phyloP scores from a whole-genome alignment of 1,140 invertebrate genomes.

The Eulimnadia texana region DNA sequence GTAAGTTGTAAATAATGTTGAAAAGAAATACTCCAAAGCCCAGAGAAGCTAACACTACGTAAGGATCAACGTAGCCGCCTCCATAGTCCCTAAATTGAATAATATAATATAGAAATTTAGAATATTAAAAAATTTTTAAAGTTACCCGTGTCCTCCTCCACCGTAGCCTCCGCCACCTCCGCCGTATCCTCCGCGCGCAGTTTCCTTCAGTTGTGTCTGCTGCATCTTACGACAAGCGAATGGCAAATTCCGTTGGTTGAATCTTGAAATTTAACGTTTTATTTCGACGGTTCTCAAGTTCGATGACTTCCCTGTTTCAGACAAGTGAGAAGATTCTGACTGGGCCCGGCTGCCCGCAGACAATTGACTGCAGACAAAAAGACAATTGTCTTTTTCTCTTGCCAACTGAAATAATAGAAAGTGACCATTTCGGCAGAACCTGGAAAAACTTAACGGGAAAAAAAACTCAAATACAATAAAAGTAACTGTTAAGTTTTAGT shows the following conservation, averaged over 20 bases:
- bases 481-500: no score
- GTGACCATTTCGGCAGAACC: no score
- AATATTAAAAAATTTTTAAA: no score
- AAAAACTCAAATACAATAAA: no score
- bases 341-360: no score
- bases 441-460: no score
- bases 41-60: constrained; percentile 24
- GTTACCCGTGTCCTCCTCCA: constrained; percentile 1
- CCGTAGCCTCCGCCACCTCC: not conserved
- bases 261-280: not conserved
- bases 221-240: not conserved
- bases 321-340: no score
- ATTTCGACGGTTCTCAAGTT: not conserved
- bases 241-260: not conserved
- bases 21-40: constrained; percentile 24
- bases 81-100: constrained; percentile 3
- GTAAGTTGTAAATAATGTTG: constrained; percentile 25
- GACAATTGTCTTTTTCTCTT: no score
- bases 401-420: no score
- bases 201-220: not conserved
- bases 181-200: not conserved
- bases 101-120: not conserved
- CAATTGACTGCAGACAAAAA: not conserved
- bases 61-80: constrained; percentile 22
- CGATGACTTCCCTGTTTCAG: no score